These are phyloP conservation scores for Semnornis frantzii DNA, from an alignment of 2,113 vertebrate species.

Conservation along the genomic window DNA sequence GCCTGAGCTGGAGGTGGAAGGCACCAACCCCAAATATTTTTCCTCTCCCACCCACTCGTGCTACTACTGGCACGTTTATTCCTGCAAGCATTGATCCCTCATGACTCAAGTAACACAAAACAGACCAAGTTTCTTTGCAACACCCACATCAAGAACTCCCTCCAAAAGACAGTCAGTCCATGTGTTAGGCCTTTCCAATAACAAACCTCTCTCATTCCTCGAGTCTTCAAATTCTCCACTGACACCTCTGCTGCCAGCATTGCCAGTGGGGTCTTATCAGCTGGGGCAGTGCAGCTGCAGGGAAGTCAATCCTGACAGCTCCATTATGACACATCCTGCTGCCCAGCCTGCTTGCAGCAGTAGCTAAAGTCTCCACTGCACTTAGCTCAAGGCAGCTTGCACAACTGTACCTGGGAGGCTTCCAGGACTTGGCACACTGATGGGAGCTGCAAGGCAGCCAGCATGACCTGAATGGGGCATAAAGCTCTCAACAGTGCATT, in stretches of 20 bases:
- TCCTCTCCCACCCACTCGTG: background rate
- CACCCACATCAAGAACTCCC: background rate
- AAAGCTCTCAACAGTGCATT: background rate
- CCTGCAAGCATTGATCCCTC: background rate
- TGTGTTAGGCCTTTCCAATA: background rate
- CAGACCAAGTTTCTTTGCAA: background rate
- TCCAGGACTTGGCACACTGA: background rate
- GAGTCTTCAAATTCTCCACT: accelerated
- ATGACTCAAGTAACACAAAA: background rate
- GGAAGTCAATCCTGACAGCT: background rate
- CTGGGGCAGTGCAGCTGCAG: background rate
- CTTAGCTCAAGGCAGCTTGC: background rate
- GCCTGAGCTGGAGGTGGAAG: background rate
- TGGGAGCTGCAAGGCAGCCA: background rate
- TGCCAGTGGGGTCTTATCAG: background rate
- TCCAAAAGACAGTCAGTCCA: background rate
- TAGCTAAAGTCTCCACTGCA: background rate
- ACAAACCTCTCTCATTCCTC: background rate
- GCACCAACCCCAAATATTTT: conserved; percentile 9
- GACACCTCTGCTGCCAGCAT: background rate
- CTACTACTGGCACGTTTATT: background rate
- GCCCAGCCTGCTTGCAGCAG: background rate
- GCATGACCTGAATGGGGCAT: background rate
- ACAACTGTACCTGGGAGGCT: background rate
- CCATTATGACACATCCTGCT: background rate